Evolutionary conservation across 2,113 vertebrate genomes (phyloP), one percentile per base, ranked within the genome.

Genomic region (Gobiocypris rarus): DNA sequence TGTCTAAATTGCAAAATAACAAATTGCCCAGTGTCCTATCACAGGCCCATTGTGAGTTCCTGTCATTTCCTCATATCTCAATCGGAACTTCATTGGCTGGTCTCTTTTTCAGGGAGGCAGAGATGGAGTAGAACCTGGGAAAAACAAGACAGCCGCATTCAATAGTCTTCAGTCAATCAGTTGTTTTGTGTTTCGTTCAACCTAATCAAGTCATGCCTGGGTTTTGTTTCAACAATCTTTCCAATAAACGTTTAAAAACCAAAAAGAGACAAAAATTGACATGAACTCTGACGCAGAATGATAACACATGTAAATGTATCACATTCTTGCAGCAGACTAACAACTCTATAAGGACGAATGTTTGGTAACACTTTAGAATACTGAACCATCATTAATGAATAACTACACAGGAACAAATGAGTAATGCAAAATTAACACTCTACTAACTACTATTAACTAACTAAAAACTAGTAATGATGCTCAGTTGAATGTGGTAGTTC

Each of bases 81-180:
- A 83, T 85, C 0, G 88, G 84, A 88, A 88, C 79, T 56, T 93
- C 92, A 83, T 91, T 89, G 81, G 86, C 83, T n/a, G 86, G 22
- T 26, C 56, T 28, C 34, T 90, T 88, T 86, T 90, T 92, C 26
- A 93, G 52, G 0, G 90, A 83, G 56, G 89, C 90, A 14, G 92
- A 88, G 86, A 94, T 90, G 70, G 91, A 86, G 86, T 91, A 92
- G 45, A 94, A 91, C 88, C 93, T 93, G 89, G 14, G 38, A 41
- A 61, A 54, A 86, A 54, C 82, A 19, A 56, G n/a, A 83, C 10
- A 52, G 6, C 63, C 5, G 78, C 82, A 5, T 10, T 73, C 1
- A 24, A 41, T 31, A 73, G 8, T 31, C 61, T 50, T 50, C 26
- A 34, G 59, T 31, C 77, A 65, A 17, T 79, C 38, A 31, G 24